A percentile compares a stretch with the other conserved stretches of the same genome.
Evolutionary conservation across 2,888 invertebrate species (phyloP).

Genomic region (Macrosiphum euphorbiae): DNA sequence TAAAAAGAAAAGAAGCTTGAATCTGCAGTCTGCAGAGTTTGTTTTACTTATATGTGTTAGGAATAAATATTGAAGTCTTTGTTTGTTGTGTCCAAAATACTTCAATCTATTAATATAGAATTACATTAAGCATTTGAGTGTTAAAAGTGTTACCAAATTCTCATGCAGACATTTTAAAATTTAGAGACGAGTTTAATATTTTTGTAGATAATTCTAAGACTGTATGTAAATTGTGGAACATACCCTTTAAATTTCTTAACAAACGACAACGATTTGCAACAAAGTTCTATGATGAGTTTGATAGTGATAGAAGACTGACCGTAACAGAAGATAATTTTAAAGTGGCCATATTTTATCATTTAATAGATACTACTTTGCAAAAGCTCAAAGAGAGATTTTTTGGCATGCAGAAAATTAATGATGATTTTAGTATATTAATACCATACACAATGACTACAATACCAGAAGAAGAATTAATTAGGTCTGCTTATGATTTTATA

Average conservation of each 20-base stretch:
- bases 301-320: background rate
- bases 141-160: conserved; percentile 17
- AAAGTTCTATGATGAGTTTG: background rate
- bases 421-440: conserved; percentile 13
- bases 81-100: background rate
- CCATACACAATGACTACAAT: conserved; percentile 18
- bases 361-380: conserved; percentile 5
- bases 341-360: background rate
- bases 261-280: background rate
- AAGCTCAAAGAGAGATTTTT: conserved; percentile 26
- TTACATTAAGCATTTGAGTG: conserved; percentile 13
- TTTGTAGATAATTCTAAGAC: background rate
- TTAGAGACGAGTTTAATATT: background rate
- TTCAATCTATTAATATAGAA: background rate
- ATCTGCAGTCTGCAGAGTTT: background rate
- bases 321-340: conserved; percentile 33
- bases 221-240: background rate
- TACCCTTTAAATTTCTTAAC: background rate
- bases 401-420: background rate
- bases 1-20: conserved; percentile 13
- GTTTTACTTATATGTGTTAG: conserved; percentile 10
- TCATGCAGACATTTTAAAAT: background rate
- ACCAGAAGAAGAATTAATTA: background rate
- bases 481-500: conserved; percentile 6
- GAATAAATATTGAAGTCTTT: background rate